Percentiles rank a stretch among this genome's conserved stretches.
Conservation (phyloP, 92 coral and sea anemone species). For the Porites lobata region DNA sequence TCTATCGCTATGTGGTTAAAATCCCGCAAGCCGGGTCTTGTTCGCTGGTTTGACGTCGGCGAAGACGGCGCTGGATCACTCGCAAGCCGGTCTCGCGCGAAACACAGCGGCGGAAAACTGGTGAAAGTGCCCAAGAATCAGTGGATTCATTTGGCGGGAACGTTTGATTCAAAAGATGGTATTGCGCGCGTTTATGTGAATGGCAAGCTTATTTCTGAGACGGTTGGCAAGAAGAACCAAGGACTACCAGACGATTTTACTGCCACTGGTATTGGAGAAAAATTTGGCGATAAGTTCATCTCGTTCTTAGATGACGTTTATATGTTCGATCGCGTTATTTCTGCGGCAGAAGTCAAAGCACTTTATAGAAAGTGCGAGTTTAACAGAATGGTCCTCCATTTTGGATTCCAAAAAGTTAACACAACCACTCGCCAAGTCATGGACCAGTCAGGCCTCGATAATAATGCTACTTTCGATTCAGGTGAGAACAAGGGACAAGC, state of each 20-base stretch:
- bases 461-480: conserved; percentile 84
- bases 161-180: conserved; percentile 93
- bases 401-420: conserved; percentile 96
- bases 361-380: conserved; percentile 95
- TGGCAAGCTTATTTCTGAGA: conserved; percentile 87
- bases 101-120: conserved; percentile 30
- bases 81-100: conserved; percentile 53
- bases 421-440: conserved; percentile 68
- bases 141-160: conserved; percentile 97
- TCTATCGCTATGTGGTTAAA: conserved; percentile 99
- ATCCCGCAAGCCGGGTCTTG: conserved; percentile 87
- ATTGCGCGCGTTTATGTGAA: conserved; percentile 92
- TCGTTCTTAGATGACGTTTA: conserved; percentile 93
- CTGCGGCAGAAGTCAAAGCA: conserved; percentile 85
- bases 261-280: conserved; percentile 91
- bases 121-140: conserved; percentile 84
- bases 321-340: conserved; percentile 91
- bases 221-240: conserved; percentile 78
- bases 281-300: conserved; percentile 91
- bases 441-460: conserved; percentile 97
- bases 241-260: conserved; percentile 95
- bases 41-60: conserved; percentile 93
- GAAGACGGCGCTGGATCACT: conserved; percentile 48
- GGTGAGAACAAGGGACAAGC: conserved; percentile 30
- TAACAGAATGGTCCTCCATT: conserved; percentile 97